Base-by-base conservation (phyloP, 2,113 vertebrate genomes). In the Macquaria ambigua region DNA sequence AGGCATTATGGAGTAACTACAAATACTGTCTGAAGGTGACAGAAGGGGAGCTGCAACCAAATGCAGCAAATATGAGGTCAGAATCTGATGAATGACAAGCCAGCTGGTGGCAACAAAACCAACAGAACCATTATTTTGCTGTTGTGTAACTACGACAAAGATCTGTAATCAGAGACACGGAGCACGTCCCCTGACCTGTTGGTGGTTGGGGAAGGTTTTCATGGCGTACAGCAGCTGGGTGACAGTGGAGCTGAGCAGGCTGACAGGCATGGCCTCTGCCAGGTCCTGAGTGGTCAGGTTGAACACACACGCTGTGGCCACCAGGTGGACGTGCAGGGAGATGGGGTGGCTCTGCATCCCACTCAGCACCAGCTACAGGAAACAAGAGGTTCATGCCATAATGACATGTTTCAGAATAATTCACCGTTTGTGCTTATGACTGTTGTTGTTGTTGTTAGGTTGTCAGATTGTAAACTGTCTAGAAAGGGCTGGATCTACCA, bases 271-370 rank as follows among this genome's bases (percentile, higher is more conserved):
- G 46, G 95, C 96, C 39, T 94, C 93, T 2, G 97, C 97, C 93
- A 97, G 89, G 74, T 98, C 97, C 90, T 96, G 96, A 83, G 96
- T 96, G 81, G 97, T 98, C 87, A 99, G 93, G 91, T 97, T 98
- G 92, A 98, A 98, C 48, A 98, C 96, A 81, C 98, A 99, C 0
- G 97, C 97, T 0, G 98, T 96, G n/a, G 97, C 97, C 80, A 97
- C 96, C 82, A 98, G 93, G 87, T 99, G 97, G 83, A 99, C 95
- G 0, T 97, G 96, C 76, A 97, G 92, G 85, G 97, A 97, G 87
- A 94, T 86, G n/a, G 96, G 95, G 73, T 99, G 97, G 80, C 95
- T 97, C 93, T 95, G 96, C 98, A 99, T 99, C 31, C 94, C 97
- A 43, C 93, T 88, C 74, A 97, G 94, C 86, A 99, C 98, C 89